These are phyloP conservation scores for Pygoscelis adeliae DNA, from an alignment of 2,113 vertebrate genomes.

Conservation along the genomic window DNA sequence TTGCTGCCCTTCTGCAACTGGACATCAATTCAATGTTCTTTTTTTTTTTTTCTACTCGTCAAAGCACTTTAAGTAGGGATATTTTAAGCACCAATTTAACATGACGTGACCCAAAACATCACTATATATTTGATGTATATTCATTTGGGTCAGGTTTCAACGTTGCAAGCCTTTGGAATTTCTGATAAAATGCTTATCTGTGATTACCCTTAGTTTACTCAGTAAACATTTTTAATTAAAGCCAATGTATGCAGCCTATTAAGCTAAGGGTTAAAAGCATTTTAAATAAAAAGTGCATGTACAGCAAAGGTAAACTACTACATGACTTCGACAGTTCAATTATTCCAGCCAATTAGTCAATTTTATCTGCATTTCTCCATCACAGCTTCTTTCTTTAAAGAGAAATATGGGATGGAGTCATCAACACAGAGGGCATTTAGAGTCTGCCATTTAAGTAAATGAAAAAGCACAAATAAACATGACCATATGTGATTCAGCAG, in stretches of 20 bases:
- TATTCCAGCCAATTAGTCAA: constrained; percentile 80
- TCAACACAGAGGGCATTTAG: constrained; percentile 88
- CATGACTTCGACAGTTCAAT: constrained; percentile 73
- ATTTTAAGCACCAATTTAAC: constrained; percentile 12
- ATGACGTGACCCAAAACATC: neutral
- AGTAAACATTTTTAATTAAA: constrained; percentile 72
- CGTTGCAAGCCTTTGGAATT: constrained; percentile 14
- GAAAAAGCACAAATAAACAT: constrained; percentile 89
- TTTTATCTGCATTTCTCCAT: constrained; percentile 86
- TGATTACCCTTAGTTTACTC: constrained; percentile 41
- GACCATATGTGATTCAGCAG: constrained; percentile 83
- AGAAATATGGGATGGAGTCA: constrained; percentile 85
- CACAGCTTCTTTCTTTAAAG: constrained; percentile 85
- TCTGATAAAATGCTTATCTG: constrained; percentile 37
- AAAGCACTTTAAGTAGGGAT: neutral
- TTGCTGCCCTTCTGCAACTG: neutral
- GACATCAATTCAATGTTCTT: neutral
- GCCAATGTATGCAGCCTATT: constrained; percentile 78
- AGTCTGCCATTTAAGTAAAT: constrained; percentile 89
- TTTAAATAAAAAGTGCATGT: constrained; percentile 79
- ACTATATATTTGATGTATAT: neutral
- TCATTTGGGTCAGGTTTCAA: neutral
- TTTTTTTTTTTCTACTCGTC: neutral
- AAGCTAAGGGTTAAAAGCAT: constrained; percentile 76
- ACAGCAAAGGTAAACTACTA: constrained; percentile 82